Evolutionary conservation across 2,888 invertebrate species (phyloP), one percentile per base, ranked within the genome.

Genomic region (Drosophila pullipes): DNA sequence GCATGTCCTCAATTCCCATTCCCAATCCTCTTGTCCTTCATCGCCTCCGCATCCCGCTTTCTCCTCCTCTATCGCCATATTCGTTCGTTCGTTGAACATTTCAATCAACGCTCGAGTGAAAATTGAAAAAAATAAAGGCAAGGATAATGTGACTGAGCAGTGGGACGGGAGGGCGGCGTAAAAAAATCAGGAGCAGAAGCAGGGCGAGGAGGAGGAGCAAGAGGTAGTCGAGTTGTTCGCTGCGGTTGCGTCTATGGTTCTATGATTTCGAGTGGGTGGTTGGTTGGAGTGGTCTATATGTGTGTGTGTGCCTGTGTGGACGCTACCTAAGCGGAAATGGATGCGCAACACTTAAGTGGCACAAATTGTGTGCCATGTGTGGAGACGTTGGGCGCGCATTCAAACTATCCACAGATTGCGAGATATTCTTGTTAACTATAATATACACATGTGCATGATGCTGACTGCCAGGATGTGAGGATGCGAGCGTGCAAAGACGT

Each of bases 321-420:
- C 30, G 66, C 74, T 79, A 75, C 76, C 90, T 83, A 90, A 82
- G 77, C 83, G 85, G 83, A 89, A 91, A 89, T 85, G 84, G 81
- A 90, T 89, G 86, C 89, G 85, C 90, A 81, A 85, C 89, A 90
- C 87, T 91, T 88, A 89, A 85, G 89, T 90, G 85, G 79, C 87
- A 84, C 89, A 90, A 90, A 90, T 82, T 88, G 90, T 85, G 69
- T 54, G 53, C 28, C 82, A 77, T 82, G 73, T 78, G 82, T 69
- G 90, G 74, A 68, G 71, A 76, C 71, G 72, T 53, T 74, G 41
- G 22, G 62, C 69, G 66, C 57, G 63, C 52, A 55, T 55, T 71
- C 59, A 64, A 79, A 79, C 79, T 78, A 81, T 79, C 62, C 73
- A 65, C 71, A 78, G 70, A 64, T 69, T 61, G 66, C 44, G 37